Percentiles rank a stretch among this genome's conserved stretches.
Evolutionary conservation across 2,113 vertebrate genomes (phyloP).

Genomic region (Natator depressus): DNA sequence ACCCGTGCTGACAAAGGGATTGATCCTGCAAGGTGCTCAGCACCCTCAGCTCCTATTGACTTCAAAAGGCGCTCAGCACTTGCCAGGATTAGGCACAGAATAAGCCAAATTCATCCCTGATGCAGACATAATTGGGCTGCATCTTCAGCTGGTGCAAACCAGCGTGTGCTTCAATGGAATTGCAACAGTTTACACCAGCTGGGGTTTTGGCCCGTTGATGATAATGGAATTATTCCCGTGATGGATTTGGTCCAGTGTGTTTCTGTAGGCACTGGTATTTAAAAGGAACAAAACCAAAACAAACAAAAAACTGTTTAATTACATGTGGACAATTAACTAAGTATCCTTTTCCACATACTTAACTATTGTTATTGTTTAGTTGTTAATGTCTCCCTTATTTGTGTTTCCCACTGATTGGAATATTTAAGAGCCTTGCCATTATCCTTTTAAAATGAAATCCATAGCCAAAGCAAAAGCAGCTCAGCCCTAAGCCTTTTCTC

Average conservation of each 20-base stretch:
- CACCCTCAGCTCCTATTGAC: fast-evolving
- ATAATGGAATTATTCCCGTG: not conserved
- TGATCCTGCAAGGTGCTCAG: not conserved
- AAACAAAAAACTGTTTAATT: not conserved
- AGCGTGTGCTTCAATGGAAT: not conserved
- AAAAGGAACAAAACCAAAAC: not conserved
- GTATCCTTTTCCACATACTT: not conserved
- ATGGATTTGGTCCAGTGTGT: fast-evolving
- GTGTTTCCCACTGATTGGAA: not conserved
- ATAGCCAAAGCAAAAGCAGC: constrained; percentile 7
- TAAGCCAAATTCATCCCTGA: not conserved
- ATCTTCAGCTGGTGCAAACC: not conserved
- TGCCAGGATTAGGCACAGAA: not conserved
- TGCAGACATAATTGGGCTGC: not conserved
- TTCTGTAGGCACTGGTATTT: not conserved
- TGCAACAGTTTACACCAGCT: not conserved
- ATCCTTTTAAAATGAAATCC: constrained; percentile 42
- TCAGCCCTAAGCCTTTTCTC: constrained; percentile 43
- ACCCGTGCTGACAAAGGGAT: constrained; percentile 13
- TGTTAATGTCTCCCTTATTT: not conserved
- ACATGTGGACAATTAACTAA: not conserved
- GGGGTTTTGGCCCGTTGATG: not conserved
- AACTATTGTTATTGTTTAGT: constrained; percentile 2
- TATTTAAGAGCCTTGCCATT: not conserved
- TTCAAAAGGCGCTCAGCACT: not conserved